Base-by-base conservation (phyloP, 2,113 vertebrate species). In the Mobula hypostoma region DNA sequence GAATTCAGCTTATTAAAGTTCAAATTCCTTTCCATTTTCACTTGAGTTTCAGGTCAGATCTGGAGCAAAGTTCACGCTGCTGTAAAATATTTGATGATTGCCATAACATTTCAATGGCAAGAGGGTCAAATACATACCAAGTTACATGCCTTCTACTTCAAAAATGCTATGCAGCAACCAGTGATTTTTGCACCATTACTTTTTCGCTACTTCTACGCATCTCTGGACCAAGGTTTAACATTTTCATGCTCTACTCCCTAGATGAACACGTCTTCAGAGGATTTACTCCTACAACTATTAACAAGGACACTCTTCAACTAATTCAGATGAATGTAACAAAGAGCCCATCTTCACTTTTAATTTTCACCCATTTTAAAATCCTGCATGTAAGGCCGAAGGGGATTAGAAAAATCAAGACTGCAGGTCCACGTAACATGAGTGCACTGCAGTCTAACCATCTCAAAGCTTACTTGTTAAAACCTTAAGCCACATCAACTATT, bases 61-160 rank as follows among this genome's bases (percentile, higher is more conserved):
- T 70, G 66, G 63, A 91, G n/a, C 87, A 85, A 85, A 58, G 82
- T 85, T 93, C 40, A 48, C 36, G 24, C 40, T 93, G 68, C 21
- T 90, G 61, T 90, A 93, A 93, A 72, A 93, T 74, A 8, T 74
- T 76, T 93, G 91, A 56, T 27, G 17, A 74, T 40, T 92, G 63
- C 66, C 32, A 68, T 72, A 66, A 91, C 19, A 5, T 21, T 36
- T 70, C 88, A 91, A 91, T 17, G n/a, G 15, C 61, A 70, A 36
- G 70, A 93, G 27, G 21, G 19, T 48, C 68, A 72, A 72, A 63
- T 48, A 29, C 70, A 48, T 15, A 36, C 9, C 8, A 74, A 72
- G 68, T n/a, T 90, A 32, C 32, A 68, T 68, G n/a, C 48, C 27
- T 83, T 83, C 56, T 83, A 90, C 87, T 63, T 66, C 87, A 90